A percentile compares a stretch with the other conserved stretches of the same genome.
phyloP scores from a whole-genome alignment of 2,113 vertebrate species.

The Spermophilus dauricus region DNA sequence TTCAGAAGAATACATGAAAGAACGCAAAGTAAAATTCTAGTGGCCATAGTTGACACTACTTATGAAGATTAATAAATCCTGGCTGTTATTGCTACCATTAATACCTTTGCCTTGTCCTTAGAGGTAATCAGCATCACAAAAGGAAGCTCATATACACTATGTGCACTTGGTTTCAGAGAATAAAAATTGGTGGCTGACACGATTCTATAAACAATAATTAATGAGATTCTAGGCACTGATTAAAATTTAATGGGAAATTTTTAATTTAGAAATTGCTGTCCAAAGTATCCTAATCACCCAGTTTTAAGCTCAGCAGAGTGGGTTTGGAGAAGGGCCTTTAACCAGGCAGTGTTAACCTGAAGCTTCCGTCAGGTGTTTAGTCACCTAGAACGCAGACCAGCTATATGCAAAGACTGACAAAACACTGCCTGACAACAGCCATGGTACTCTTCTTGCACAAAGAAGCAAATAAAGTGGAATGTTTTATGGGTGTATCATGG shows the following conservation, averaged over 20 bases:
- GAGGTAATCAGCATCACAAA: constrained; percentile 80
- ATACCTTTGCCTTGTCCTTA: constrained; percentile 75
- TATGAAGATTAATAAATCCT: neutral
- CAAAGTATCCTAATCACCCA: neutral
- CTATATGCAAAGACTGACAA: neutral
- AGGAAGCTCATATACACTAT: constrained; percentile 66
- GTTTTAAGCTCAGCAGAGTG: neutral
- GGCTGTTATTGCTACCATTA: constrained; percentile 45
- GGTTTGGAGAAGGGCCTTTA: neutral
- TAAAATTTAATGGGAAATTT: constrained; percentile 61
- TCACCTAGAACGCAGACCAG: neutral
- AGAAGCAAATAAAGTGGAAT: constrained; percentile 59
- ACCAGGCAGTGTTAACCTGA: neutral
- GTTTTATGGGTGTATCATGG: constrained; percentile 60
- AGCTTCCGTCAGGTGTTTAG: constrained; percentile 13
- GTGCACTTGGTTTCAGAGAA: constrained; percentile 75
- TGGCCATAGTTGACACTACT: neutral
- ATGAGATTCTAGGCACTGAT: constrained; percentile 69
- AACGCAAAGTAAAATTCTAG: neutral
- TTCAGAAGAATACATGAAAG: constrained; percentile 22
- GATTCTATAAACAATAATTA: constrained; percentile 80
- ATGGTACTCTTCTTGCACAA: constrained; percentile 48
- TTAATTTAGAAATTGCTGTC: constrained; percentile 41
- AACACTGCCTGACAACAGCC: neutral
- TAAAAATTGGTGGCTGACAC: constrained; percentile 58